Conservation (phyloP, 2,797 vertebrate species). For the Eulemur mongoz region DNA sequence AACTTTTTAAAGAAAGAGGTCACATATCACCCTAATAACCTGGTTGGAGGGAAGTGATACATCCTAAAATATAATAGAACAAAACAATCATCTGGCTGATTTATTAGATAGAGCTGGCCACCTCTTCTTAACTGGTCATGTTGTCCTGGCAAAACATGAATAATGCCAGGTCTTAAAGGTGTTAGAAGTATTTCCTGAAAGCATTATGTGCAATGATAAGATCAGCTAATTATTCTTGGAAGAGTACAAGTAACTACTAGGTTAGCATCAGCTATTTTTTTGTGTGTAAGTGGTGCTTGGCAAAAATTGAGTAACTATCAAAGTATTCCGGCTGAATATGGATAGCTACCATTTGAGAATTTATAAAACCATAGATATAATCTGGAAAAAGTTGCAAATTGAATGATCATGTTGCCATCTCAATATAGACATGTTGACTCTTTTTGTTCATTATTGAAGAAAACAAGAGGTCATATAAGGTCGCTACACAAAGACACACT, state of each 20-base stretch:
- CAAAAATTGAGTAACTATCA: background rate
- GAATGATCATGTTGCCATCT: background rate
- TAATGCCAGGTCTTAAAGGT: background rate
- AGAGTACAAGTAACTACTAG: background rate
- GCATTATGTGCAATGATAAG: background rate
- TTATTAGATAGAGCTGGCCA: background rate
- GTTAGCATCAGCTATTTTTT: background rate
- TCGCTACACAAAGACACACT: background rate
- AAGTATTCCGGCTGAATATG: background rate
- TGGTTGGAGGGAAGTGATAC: background rate
- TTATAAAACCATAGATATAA: background rate
- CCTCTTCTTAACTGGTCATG: background rate
- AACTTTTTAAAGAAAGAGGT: conserved; percentile 45
- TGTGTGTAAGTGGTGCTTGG: background rate
- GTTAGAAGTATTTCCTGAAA: background rate
- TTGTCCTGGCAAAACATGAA: background rate
- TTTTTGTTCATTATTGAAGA: background rate
- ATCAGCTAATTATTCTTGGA: background rate
- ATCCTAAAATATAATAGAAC: background rate
- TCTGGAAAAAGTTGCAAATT: background rate
- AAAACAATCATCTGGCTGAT: background rate
- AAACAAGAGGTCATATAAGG: rapidly evolving
- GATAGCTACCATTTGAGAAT: background rate
- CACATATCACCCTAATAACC: conserved; percentile 51
- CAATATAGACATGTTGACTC: rapidly evolving